These are phyloP conservation scores for Tetragnatha versicolor DNA, from an alignment of 1,140 invertebrate genomes.

Conservation along the genomic window DNA sequence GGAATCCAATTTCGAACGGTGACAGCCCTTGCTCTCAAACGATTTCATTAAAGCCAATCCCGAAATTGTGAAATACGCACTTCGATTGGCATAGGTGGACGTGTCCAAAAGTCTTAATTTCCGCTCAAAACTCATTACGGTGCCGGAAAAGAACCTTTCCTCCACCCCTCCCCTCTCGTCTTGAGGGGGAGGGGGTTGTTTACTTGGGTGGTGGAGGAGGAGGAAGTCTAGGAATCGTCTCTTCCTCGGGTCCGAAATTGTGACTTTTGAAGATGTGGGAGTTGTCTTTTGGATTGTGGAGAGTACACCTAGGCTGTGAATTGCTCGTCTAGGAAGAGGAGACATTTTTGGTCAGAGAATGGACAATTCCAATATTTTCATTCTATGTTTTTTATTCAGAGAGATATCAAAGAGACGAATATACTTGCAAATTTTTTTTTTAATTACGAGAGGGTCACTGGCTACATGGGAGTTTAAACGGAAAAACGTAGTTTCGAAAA, in stretches of 20 bases:
- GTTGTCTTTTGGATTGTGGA: no score
- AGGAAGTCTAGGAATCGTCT: background rate
- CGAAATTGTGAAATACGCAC: background rate
- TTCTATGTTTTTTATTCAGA: no score
- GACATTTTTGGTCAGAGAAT: no score
- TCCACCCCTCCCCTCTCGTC: background rate
- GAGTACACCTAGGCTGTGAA: no score
- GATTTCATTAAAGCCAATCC: slow-evolving; percentile 39
- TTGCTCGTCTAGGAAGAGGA: no score
- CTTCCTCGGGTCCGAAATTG: slow-evolving; percentile 34
- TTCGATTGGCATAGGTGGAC: slow-evolving; percentile 16
- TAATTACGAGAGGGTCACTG: no score
- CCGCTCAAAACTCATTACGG: slow-evolving; percentile 53
- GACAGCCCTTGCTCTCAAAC: slow-evolving; percentile 13
- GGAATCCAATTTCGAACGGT: slow-evolving; percentile 27
- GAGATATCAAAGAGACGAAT: no score
- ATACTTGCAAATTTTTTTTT: no score
- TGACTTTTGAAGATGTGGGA: no score
- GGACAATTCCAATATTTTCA: no score
- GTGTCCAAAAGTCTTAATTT: slow-evolving; percentile 55
- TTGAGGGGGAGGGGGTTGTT: background rate
- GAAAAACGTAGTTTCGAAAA: no score
- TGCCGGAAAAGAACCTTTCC: slow-evolving; percentile 40
- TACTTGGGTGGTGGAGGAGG: background rate
- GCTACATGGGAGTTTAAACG: no score